Evolutionary conservation across 2,888 invertebrate species (phyloP), one percentile per base, ranked within the genome.

Genomic region (Lasioglossum lativentre): DNA sequence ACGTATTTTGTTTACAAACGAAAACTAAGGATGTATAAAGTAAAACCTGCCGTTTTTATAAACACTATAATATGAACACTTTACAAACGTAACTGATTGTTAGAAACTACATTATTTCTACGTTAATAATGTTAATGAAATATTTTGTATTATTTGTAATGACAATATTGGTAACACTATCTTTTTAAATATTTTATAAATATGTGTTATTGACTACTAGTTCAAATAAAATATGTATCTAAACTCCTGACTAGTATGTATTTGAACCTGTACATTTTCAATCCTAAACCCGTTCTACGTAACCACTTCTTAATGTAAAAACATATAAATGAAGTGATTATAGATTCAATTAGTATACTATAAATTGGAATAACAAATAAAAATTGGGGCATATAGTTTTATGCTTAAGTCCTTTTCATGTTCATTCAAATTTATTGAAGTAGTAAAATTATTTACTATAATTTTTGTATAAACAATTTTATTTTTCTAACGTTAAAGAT

Each of bases 391-490:
- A 52, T 42, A 52, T 63, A 47, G 47, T 75, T 23, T 47, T 82
- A 30, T 63, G 27, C 59, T 63, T 38, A 19, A 63, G 30, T 30
- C 19, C 30, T 38, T 71, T 75, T 52, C 45, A 34, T 68, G 56
- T 66, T 27, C n/a, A 76, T 68, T 71, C 19, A 73, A 73, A 63
- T n/a, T 73, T 52, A 74, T 70, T 73, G 42, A 78, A 81, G 52
- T 77, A 70, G 66, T 38, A 80, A 77, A 81, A 71, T 72, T 74
- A 80, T 47, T 52, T 70, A 72, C 72, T 71, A 63, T 74, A 63
- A 66, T 66, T 77, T 80, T 86, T 75, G 81, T 86, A 76, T 72
- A 81, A 81, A 86, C 72, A 78, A 78, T 75, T 72, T 66, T 75
- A 75, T 78, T 81, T 63, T 42, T 81, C 78, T 78, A 72, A 66